Conservation (phyloP, 2,797 vertebrate species). For the Cuculus canorus region DNA sequence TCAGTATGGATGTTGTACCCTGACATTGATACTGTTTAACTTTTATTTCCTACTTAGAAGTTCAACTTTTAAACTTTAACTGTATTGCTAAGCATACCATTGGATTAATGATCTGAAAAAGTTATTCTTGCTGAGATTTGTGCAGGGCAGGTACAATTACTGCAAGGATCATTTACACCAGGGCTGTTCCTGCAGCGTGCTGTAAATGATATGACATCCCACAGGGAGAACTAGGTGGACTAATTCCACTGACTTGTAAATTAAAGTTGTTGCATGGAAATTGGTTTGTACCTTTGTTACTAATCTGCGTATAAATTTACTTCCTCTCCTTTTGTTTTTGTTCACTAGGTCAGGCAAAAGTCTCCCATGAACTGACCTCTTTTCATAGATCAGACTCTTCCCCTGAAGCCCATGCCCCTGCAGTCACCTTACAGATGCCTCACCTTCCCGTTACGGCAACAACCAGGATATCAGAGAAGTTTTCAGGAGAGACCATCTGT, state of each 20-base stretch:
- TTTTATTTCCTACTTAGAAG: neutral
- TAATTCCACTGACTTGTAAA: neutral
- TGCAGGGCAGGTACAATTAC: accelerated
- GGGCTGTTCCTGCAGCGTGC: neutral
- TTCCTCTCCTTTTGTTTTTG: neutral
- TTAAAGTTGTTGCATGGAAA: neutral
- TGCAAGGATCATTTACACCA: neutral
- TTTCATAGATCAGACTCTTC: slow-evolving; percentile 6
- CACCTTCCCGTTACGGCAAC: slow-evolving; percentile 87
- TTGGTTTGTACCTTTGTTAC: neutral
- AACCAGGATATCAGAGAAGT: slow-evolving; percentile 75
- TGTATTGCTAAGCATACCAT: neutral
- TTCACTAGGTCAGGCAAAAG: slow-evolving; percentile 76
- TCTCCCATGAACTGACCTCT: slow-evolving; percentile 69
- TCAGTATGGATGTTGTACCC: neutral
- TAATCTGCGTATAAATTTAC: neutral
- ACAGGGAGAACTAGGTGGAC: neutral
- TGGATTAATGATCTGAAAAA: neutral
- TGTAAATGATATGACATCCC: neutral
- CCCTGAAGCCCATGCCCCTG: slow-evolving; percentile 76
- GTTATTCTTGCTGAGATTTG: neutral
- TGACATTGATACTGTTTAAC: neutral
- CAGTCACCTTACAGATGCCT: slow-evolving; percentile 81
- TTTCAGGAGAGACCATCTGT: slow-evolving; percentile 77
- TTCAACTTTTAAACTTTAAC: neutral